Base-by-base conservation (phyloP, 2,797 vertebrate genomes). In the Scyliorhinus canicula region DNA sequence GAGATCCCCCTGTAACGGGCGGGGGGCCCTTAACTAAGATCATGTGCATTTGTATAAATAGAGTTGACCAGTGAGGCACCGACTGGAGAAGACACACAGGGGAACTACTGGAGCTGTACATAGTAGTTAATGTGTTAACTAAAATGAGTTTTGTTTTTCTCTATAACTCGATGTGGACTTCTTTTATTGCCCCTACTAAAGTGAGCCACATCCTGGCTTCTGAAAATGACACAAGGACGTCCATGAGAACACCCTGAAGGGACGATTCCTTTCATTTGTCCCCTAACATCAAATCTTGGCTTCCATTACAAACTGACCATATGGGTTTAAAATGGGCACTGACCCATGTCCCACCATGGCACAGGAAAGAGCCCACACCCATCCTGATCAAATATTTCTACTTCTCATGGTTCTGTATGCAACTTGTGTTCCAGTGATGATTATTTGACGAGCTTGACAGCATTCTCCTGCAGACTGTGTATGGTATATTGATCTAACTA, bases 361-460 rank as follows among this genome's bases (percentile, higher is more conserved):
- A 40, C 57, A 26, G 24, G n/a, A 91, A 65, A 40, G 60, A 91
- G 60, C 8, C 5, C 44, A 47, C 28, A 71, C 52, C 31, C 28
- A 71, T 71, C 8, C 44, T 35, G 44, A 93, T 31, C 24, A 47
- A 93, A 93, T 71, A 71, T 4, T 69, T 93, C 26, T 50, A 71
- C 40, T 52, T 67, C 93, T 52, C 65, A 67, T 24, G 31, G 40
- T 93, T 93, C 31, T 4, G 9, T 26, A 50, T 35, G 67, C 47
- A 52, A 50, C 21, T 26, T 93, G 26, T 67, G 14, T 28, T 47
- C 28, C 8, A 35, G 44, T 50, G 65, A 71, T 50, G 65, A 71
- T 28, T 50, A 31, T 69, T 50, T 93, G 93, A 93, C 31, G 63
- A 52, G 93, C 93, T 50, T 71, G 65, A 69, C 67, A 93, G n/a